Conservation (phyloP, 2,797 vertebrate species). For the Hylomyscus alleni region DNA sequence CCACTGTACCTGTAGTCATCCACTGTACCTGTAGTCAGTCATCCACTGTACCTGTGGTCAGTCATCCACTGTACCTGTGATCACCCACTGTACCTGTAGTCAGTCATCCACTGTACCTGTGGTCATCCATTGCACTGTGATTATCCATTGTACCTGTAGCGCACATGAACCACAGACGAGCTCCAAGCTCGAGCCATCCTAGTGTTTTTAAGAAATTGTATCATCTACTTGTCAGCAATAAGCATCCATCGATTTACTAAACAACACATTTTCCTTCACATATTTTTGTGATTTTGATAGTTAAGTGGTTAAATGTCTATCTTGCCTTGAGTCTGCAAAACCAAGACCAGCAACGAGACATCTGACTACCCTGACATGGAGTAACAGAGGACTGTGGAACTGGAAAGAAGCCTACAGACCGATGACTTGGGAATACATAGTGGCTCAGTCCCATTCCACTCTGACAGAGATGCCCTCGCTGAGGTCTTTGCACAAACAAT, state of each 20-base stretch:
- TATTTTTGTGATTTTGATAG: background rate
- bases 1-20: no score
- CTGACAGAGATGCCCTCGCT: background rate
- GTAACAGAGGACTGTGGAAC: background rate
- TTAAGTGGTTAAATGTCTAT: background rate
- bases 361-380: background rate
- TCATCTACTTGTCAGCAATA: background rate
- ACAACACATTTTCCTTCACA: background rate
- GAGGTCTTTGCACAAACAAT: background rate
- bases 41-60: no score
- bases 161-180: background rate
- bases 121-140: no score
- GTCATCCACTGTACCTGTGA: no score
- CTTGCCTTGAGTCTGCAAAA: constrained; percentile 23
- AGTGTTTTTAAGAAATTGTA: background rate
- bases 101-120: no score
- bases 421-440: background rate
- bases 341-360: background rate
- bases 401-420: background rate
- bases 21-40: no score
- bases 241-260: background rate
- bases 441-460: background rate
- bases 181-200: background rate
- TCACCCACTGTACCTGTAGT: no score
- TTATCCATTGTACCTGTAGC: fast-evolving